These are phyloP conservation scores for Sakesphorus luctuosus DNA, from an alignment of 2,113 vertebrate species.

Conservation along the genomic window DNA sequence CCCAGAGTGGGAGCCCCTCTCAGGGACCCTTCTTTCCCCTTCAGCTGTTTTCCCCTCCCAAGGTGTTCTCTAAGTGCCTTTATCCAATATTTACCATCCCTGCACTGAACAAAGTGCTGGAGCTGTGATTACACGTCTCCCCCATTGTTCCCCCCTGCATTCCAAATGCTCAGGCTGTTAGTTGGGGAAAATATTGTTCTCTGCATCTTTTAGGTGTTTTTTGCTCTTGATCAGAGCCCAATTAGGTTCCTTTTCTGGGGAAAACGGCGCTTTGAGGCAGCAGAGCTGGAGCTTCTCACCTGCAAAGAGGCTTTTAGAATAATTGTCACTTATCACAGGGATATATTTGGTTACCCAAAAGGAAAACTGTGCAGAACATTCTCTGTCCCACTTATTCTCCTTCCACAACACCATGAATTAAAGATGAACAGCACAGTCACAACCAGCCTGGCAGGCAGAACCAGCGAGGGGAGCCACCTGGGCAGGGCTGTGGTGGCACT, in stretches of 20 bases:
- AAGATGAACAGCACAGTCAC: neutral
- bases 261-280: neutral
- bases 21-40: neutral
- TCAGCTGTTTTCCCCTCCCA: neutral
- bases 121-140: accelerated
- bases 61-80: neutral
- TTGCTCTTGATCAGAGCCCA: neutral
- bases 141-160: neutral
- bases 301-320: neutral
- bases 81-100: neutral
- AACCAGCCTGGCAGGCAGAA: neutral
- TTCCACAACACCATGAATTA: neutral
- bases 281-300: accelerated
- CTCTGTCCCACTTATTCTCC: neutral
- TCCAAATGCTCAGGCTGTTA: neutral
- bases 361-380: neutral
- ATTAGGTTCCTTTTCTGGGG: neutral
- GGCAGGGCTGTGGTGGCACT: neutral
- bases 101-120: neutral
- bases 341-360: neutral
- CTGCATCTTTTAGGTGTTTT: neutral
- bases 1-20: neutral
- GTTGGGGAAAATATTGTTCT: neutral
- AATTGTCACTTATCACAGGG: neutral
- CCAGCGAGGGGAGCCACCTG: neutral